phyloP scores from a whole-genome alignment of 1,140 invertebrate genomes.

The Globodera rostochiensis region DNA sequence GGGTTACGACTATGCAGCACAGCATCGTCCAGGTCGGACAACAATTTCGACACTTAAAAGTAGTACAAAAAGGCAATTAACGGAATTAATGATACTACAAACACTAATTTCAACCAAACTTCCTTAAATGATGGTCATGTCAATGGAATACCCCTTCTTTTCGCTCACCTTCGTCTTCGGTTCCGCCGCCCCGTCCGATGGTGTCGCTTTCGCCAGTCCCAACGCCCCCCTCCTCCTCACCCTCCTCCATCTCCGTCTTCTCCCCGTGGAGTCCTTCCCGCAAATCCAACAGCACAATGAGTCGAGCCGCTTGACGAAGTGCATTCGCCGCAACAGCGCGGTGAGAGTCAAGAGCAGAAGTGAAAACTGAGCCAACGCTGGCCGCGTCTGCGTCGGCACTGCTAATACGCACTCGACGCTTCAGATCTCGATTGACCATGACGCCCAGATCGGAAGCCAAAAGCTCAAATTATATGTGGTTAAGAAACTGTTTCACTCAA shows the following conservation, averaged over 20 bases:
- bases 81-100: no score
- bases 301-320: conserved; percentile 84
- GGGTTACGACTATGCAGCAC: conserved; percentile 83
- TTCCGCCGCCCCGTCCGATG: not conserved
- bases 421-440: conserved; percentile 89
- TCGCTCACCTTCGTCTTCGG: not conserved
- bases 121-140: no score
- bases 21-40: conserved; percentile 68
- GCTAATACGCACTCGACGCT: conserved; percentile 85
- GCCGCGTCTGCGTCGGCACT: conserved; percentile 83
- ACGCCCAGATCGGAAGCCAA: conserved; percentile 88
- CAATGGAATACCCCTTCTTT: not conserved
- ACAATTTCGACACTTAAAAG: not conserved
- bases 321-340: conserved; percentile 80
- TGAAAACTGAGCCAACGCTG: conserved; percentile 23
- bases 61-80: no score
- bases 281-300: conserved; percentile 89
- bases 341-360: conserved; percentile 40
- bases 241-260: conserved; percentile 66
- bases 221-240: conserved; percentile 18
- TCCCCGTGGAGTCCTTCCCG: conserved; percentile 79
- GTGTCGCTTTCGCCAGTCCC: not conserved
- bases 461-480: conserved; percentile 70
- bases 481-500: no score
- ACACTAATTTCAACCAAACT: no score